Evolutionary conservation across 2,888 invertebrate genomes (phyloP), one percentile per base, ranked within the genome.

Genomic region (Ectemnius continuus): DNA sequence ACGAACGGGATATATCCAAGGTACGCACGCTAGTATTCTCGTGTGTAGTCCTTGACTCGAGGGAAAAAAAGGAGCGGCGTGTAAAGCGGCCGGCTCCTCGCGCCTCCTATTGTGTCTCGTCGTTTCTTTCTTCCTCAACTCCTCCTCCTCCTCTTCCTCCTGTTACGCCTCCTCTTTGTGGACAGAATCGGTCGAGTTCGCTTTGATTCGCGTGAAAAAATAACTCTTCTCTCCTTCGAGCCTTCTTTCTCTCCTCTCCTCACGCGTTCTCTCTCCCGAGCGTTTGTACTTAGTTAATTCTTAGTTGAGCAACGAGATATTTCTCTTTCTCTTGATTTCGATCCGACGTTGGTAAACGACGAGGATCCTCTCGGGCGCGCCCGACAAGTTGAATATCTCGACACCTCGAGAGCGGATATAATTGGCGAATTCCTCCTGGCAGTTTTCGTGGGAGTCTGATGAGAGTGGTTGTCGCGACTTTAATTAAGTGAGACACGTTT

Each of bases 241-340:
- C 0, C 2, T 23, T 8, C n/a, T n/a, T n/a, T n/a, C n/a, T n/a
- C n/a, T n/a, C n/a, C n/a, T 8, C 36, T 36, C 11, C 6, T 36
- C 36, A 36, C 36, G 36, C 36, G 36, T 36, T 11, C 36, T 36
- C 5, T 11, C 36, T 36, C 5, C 36, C 36, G 36, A 61, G 71
- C 61, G 69, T 81, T 80, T 77, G 77, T 77, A 77, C 82, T 73
- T 76, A 68, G 2, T 36, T 36, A 8, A 36, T 61, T 60, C 61
- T 73, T 70, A 79, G 73, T 81, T 82, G 81, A 81, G 81, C 81
- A 79, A 70, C 76, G 80, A 52, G 36, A 61, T 60, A 4, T 26
- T 4, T 36, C 16, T 23, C 59, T 28, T 36, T 60, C 28, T 60
- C 59, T 13, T 11, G 1, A 20, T 28, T 6, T 28, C 0, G 6